These are phyloP conservation scores for Micrasema longulum DNA, from an alignment of 1,140 invertebrate genomes.

Conservation along the genomic window DNA sequence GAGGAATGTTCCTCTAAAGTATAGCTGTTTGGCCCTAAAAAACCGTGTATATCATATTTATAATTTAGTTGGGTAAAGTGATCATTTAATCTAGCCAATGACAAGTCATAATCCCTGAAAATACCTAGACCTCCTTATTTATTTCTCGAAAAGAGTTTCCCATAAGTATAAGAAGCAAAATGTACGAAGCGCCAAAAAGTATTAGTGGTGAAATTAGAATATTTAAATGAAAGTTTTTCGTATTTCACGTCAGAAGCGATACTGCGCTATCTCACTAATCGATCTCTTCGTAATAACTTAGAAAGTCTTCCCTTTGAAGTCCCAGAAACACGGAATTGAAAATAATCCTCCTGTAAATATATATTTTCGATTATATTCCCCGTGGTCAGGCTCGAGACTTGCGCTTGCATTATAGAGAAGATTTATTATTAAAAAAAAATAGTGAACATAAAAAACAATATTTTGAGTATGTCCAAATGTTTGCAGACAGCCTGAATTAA, in stretches of 20 bases:
- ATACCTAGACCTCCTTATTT: too few species aligned
- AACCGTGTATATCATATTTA: too few species aligned
- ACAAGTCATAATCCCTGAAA: too few species aligned
- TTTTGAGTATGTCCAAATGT: too few species aligned
- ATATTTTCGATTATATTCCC: conserved; percentile 34
- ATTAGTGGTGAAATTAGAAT: background rate
- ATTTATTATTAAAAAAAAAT: conserved; percentile 4
- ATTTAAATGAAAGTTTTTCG: conserved; percentile 5
- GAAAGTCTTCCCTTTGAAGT: conserved; percentile 27
- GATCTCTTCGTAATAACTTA: conserved; percentile 35
- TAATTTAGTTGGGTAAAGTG: too few species aligned
- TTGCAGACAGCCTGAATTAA: too few species aligned
- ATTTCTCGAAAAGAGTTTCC: too few species aligned
- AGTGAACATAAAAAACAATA: too few species aligned
- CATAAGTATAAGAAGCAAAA: too few species aligned
- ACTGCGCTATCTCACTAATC: conserved; percentile 20
- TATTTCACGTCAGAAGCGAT: conserved; percentile 12
- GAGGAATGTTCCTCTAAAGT: too few species aligned
- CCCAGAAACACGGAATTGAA: conserved; percentile 31
- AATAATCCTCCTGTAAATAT: conserved; percentile 35
- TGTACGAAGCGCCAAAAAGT: background rate
- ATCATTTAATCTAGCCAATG: too few species aligned
- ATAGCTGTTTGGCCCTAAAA: too few species aligned
- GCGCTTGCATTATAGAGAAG: conserved; percentile 10
- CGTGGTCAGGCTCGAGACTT: background rate